Percentiles rank a stretch among this genome's conserved stretches.
Conservation (phyloP, 2,797 vertebrate species). For the Echiichthys vipera region DNA sequence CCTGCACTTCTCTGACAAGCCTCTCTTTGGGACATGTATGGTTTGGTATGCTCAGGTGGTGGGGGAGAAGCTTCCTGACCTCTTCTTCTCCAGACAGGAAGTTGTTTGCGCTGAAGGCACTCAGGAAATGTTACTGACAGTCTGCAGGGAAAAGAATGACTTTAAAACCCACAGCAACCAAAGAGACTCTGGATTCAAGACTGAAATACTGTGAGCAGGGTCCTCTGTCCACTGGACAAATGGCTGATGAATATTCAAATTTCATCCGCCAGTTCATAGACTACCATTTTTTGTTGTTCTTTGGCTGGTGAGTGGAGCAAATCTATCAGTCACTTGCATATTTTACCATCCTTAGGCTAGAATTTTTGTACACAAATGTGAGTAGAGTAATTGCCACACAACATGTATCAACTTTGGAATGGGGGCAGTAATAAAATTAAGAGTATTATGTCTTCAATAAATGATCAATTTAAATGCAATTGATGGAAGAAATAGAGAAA, state of each 20-base stretch:
- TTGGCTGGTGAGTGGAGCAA: no score
- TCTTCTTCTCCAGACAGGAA: slow-evolving; percentile 72
- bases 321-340: no score
- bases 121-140: slow-evolving; percentile 56
- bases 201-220: neutral
- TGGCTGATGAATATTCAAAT: no score
- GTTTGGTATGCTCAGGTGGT: slow-evolving; percentile 1
- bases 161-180: neutral
- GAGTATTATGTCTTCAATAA: neutral
- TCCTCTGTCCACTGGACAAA: no score
- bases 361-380: no score
- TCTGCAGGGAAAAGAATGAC: slow-evolving; percentile 9
- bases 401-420: neutral
- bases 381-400: neutral
- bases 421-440: neutral
- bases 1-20: no score
- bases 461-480: neutral
- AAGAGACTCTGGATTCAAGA: neutral
- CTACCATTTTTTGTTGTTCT: no score
- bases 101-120: slow-evolving; percentile 49
- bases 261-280: no score
- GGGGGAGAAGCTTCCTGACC: slow-evolving; percentile 36
- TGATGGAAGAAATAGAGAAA: neutral
- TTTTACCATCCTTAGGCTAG: no score
- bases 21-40: neutral